phyloP scores from a whole-genome alignment of 1,140 invertebrate genomes.

The Stenopsyche tienmushanensis region DNA sequence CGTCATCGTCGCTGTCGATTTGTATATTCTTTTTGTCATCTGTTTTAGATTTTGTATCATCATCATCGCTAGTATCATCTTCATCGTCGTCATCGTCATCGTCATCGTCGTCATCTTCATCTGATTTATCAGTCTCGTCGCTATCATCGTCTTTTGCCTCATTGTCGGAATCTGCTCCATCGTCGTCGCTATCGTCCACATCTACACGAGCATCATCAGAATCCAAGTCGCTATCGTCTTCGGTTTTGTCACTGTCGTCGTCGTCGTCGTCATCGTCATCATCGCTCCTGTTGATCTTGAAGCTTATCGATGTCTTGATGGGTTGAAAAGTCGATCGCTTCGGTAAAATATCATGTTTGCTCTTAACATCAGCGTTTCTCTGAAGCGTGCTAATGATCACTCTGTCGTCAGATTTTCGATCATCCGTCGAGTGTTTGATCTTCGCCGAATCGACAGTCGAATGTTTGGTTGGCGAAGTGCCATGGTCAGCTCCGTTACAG shows the following conservation, averaged over 20 bases:
- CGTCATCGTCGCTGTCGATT: neutral
- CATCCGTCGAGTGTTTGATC: constrained; percentile 10
- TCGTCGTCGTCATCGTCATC: constrained; percentile 27
- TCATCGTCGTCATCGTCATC: constrained; percentile 8
- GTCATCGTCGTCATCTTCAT: constrained; percentile 19
- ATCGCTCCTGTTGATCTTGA: constrained; percentile 26
- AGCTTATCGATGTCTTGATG: constrained; percentile 21
- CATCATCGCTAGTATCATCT: constrained; percentile 27
- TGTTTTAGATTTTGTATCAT: constrained; percentile 8
- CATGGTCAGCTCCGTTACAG: constrained; percentile 10
- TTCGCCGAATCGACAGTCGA: constrained; percentile 8
- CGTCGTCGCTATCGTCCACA: constrained; percentile 29
- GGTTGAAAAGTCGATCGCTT: constrained; percentile 14
- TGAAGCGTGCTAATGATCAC: neutral
- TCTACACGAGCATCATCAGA: constrained; percentile 39
- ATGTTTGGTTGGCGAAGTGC: neutral
- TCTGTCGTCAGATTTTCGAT: constrained; percentile 3
- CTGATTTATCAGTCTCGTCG: constrained; percentile 18
- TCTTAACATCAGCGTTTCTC: constrained; percentile 9
- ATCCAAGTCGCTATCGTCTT: constrained; percentile 23
- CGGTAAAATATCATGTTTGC: constrained; percentile 13
- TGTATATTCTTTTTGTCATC: neutral
- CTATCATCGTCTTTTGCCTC: constrained; percentile 17
- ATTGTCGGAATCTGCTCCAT: constrained; percentile 12
- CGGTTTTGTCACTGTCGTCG: constrained; percentile 32